These are phyloP conservation scores for Numenius phaeopus DNA, from an alignment of 2,797 vertebrate species.

Conservation along the genomic window DNA sequence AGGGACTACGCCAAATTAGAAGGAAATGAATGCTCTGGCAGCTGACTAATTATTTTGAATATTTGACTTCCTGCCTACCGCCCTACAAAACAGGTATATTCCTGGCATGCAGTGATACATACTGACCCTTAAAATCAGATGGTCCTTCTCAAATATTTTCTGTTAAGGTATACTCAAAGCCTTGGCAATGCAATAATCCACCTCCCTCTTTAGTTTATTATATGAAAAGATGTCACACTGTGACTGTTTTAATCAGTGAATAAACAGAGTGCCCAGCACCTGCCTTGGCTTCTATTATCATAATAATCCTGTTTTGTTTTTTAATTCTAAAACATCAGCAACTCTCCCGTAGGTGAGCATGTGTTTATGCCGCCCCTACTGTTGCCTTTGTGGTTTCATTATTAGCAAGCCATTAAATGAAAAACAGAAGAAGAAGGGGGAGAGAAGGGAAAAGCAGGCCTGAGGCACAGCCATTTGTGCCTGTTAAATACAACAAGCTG, in stretches of 20 bases:
- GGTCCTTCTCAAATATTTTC: background rate
- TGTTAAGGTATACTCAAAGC: background rate
- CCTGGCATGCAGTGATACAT: background rate
- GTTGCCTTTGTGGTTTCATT: constrained; percentile 74
- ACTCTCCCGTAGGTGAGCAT: constrained; percentile 46
- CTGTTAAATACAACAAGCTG: constrained; percentile 60
- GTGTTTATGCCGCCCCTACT: constrained; percentile 72
- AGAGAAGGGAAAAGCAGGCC: constrained; percentile 2
- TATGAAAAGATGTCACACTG: constrained; percentile 28
- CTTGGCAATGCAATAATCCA: constrained; percentile 8
- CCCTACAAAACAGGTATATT: background rate
- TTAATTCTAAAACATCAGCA: constrained; percentile 47
- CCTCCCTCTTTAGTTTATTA: constrained; percentile 30
- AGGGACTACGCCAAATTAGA: background rate
- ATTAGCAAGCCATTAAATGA: constrained; percentile 79
- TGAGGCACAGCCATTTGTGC: constrained; percentile 44
- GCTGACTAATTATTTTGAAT: background rate
- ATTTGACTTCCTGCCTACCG: background rate
- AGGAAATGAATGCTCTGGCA: background rate
- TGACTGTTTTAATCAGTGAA: constrained; percentile 48
- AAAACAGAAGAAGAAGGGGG: constrained; percentile 34
- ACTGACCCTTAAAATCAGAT: background rate
- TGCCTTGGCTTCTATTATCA: constrained; percentile 72
- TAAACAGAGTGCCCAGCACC: constrained; percentile 52
- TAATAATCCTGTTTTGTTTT: constrained; percentile 35